phyloP scores from a whole-genome alignment of 2,113 vertebrate species.

The Neotragus pygmaeus region DNA sequence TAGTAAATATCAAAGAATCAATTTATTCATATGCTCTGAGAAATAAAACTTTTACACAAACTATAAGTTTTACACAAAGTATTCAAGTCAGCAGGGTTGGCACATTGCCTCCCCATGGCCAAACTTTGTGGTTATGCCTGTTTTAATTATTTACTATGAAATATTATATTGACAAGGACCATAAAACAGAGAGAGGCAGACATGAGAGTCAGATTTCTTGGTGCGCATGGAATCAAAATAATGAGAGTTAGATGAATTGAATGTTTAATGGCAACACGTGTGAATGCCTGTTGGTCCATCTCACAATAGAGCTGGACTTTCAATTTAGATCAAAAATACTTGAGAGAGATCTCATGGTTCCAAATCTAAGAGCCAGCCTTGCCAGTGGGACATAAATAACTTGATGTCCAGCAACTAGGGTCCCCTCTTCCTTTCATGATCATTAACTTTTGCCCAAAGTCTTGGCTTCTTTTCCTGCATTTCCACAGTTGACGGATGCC shows the following conservation, averaged over 20 bases:
- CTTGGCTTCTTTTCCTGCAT: background rate
- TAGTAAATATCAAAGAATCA: background rate
- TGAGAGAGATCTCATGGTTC: fast-evolving
- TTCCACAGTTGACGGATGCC: background rate
- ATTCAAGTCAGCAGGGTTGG: background rate
- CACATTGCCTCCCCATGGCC: background rate
- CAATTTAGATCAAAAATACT: background rate
- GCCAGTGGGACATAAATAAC: background rate
- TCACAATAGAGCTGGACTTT: background rate
- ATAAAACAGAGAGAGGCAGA: background rate
- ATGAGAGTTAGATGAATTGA: background rate
- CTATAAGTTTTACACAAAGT: background rate
- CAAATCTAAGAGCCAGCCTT: background rate
- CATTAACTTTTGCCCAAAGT: background rate
- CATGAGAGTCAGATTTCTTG: background rate
- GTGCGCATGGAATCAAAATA: background rate
- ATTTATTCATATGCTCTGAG: background rate
- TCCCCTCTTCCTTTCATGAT: background rate
- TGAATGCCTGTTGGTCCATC: background rate
- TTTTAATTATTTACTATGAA: constrained; percentile 1
- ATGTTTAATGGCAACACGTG: background rate
- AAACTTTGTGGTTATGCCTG: background rate
- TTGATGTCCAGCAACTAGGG: background rate
- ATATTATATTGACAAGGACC: background rate
- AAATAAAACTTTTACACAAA: background rate